Evolutionary conservation across 2,797 vertebrate species (phyloP).

Genomic region (Gila robusta): DNA sequence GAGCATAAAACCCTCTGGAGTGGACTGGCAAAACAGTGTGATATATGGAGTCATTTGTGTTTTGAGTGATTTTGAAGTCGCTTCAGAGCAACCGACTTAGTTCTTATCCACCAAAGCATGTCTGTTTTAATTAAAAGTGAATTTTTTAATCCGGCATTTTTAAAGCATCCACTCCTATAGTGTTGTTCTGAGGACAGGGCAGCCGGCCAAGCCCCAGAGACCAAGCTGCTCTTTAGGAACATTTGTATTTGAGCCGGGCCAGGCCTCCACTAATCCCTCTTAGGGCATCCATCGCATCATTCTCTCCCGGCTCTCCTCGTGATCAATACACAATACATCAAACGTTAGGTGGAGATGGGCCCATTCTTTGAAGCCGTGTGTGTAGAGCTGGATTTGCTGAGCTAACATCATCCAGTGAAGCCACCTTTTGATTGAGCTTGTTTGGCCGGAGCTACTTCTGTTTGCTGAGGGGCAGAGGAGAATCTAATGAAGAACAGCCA

Average conservation of each 20-base stretch:
- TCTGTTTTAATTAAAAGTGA: not conserved
- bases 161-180: not conserved
- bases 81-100: not conserved
- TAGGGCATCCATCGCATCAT: conserved; percentile 64
- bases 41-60: not conserved
- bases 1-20: not conserved
- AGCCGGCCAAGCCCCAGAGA: conserved; percentile 45
- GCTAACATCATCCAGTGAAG: conserved; percentile 83
- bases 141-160: not conserved
- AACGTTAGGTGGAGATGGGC: conserved; percentile 87
- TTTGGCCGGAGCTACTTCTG: conserved; percentile 91
- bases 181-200: conserved; percentile 16
- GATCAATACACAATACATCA: conserved; percentile 87
- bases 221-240: conserved; percentile 65
- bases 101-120: conserved; percentile 11
- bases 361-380: conserved; percentile 90
- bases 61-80: conserved; percentile 25
- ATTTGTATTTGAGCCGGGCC: conserved; percentile 71
- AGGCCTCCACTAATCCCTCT: conserved; percentile 71
- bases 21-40: not conserved
- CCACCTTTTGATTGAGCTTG: conserved; percentile 84
- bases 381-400: conserved; percentile 87
- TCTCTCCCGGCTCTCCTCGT: conserved; percentile 73
- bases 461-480: conserved; percentile 90
- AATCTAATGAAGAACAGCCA: conserved; percentile 84